These are phyloP conservation scores for Alouatta palliata DNA, from an alignment of 2,113 vertebrate species.

Conservation along the genomic window DNA sequence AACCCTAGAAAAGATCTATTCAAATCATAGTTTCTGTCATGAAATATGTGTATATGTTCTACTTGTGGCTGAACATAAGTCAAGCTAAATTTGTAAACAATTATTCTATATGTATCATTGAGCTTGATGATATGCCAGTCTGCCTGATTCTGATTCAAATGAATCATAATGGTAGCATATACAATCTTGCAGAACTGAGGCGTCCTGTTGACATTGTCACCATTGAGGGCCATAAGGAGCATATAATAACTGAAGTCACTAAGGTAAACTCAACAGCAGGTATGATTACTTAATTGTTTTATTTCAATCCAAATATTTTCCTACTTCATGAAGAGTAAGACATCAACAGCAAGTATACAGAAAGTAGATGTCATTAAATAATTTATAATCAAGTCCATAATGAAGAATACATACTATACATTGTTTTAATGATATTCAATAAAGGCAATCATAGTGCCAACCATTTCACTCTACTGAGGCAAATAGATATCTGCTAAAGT, in stretches of 20 bases:
- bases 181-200: not conserved
- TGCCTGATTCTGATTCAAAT: not conserved
- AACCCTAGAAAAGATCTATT: not conserved
- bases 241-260: not conserved
- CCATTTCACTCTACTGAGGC: not conserved
- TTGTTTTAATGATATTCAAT: not conserved
- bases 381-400: not conserved
- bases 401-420: not conserved
- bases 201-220: not conserved
- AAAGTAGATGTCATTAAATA: not conserved
- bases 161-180: not conserved
- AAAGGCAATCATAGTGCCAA: not conserved
- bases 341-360: not conserved
- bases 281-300: not conserved
- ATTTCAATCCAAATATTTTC: slow-evolving; percentile 11
- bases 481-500: slow-evolving; percentile 20
- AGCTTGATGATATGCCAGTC: not conserved
- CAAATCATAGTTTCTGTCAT: not conserved
- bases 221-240: not conserved
- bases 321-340: not conserved
- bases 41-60: not conserved
- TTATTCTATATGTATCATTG: not conserved
- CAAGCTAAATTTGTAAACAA: not conserved
- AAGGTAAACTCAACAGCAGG: not conserved
- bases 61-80: not conserved